Evolutionary conservation across 2,113 vertebrate species (phyloP).

Genomic region (Paratilapia polleni): DNA sequence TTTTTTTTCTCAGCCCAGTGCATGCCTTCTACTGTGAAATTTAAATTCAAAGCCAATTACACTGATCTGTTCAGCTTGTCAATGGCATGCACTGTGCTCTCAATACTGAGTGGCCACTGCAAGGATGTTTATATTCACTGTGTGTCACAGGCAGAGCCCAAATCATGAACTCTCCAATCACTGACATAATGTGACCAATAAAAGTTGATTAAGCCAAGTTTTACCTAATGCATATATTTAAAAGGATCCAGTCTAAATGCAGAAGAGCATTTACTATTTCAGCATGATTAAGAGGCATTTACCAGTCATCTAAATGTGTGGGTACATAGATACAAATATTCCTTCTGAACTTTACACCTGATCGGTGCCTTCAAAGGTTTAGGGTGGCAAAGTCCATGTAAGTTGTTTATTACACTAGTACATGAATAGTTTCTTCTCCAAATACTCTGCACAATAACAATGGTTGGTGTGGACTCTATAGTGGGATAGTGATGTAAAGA

Average conservation of each 20-base stretch:
- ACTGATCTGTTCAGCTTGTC: conserved; percentile 18
- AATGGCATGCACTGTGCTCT: neutral
- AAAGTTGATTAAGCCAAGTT: conserved; percentile 3
- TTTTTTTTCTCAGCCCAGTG: neutral
- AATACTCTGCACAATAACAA: neutral
- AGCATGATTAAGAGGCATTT: no score
- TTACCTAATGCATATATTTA: neutral
- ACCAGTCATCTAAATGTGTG: no score
- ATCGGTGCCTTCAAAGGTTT: neutral
- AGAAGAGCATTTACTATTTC: neutral
- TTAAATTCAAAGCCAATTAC: conserved; percentile 19
- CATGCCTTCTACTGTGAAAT: conserved; percentile 11
- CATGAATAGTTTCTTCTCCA: neutral
- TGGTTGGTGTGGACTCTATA: neutral
- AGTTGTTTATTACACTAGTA: neutral
- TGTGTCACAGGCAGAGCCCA: neutral
- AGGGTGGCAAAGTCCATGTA: rapidly evolving
- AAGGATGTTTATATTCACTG: neutral
- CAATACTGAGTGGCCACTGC: neutral
- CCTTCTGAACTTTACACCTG: neutral
- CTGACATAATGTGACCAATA: neutral
- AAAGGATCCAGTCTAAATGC: neutral
- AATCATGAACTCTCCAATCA: conserved; percentile 13
- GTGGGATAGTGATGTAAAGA: neutral
- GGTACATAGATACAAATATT: neutral